These are phyloP conservation scores for Alosa sapidissima DNA, from an alignment of 2,797 vertebrate species.

Conservation along the genomic window DNA sequence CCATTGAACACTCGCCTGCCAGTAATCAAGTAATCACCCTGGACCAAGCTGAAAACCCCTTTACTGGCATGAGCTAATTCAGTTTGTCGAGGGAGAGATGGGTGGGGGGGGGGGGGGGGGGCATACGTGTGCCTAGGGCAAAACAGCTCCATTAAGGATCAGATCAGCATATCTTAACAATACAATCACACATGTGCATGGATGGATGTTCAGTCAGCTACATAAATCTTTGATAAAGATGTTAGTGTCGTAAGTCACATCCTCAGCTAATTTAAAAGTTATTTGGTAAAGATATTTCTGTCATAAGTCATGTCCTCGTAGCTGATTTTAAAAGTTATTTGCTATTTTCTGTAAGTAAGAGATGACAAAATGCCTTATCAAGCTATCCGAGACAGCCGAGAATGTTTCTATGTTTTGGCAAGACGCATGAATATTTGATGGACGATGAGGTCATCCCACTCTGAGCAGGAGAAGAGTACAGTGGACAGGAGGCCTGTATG, in stretches of 20 bases:
- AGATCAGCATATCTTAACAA: neutral
- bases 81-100: neutral
- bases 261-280: neutral
- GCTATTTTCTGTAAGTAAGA: neutral
- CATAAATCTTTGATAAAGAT: neutral
- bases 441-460: neutral
- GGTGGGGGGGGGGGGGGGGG: neutral
- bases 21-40: slow-evolving; percentile 24
- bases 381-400: neutral
- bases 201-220: neutral
- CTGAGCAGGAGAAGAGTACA: neutral
- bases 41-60: neutral
- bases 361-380: neutral
- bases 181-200: neutral
- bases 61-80: neutral
- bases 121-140: neutral
- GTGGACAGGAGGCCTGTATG: neutral
- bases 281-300: too few relatives aligned
- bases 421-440: slow-evolving; percentile 16
- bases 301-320: too few relatives aligned
- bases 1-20: slow-evolving; percentile 1
- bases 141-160: neutral
- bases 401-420: neutral
- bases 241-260: neutral
- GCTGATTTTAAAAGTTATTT: neutral